A percentile compares a stretch with the other conserved stretches of the same genome.
phyloP scores from a whole-genome alignment of 1,140 invertebrate genomes.

The Aphaenogaster rudis region DNA sequence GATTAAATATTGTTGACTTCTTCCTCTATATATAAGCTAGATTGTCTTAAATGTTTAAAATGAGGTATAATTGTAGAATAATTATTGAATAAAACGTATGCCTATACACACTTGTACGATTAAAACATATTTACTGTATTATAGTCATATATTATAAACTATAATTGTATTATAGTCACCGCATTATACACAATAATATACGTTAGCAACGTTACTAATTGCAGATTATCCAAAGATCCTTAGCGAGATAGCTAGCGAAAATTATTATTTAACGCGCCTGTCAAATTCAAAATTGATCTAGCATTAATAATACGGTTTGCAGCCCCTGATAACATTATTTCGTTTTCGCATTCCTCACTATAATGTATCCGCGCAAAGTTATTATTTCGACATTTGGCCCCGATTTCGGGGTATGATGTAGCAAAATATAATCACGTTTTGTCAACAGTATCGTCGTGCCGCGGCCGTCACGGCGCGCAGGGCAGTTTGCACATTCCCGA shows the following conservation, averaged over 20 bases:
- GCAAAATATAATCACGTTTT: conserved; percentile 54
- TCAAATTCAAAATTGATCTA: conserved; percentile 49
- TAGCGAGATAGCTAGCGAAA: background rate
- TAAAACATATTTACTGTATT: background rate
- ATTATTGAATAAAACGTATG: background rate
- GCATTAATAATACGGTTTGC: conserved; percentile 30
- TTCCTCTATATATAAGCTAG: background rate
- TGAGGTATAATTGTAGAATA: background rate
- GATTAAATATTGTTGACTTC: background rate
- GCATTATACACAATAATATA: background rate
- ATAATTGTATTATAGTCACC: background rate
- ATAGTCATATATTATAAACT: too few relatives aligned
- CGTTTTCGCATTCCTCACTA: conserved; percentile 36
- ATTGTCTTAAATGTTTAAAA: background rate
- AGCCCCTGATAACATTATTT: conserved; percentile 47
- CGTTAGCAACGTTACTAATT: conserved; percentile 8
- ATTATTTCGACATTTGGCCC: conserved; percentile 47
- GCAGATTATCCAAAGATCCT: conserved; percentile 8
- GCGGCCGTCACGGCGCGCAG: background rate
- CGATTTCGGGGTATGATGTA: conserved; percentile 34
- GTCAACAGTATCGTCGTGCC: conserved; percentile 35
- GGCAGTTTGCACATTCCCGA: conserved; percentile 7
- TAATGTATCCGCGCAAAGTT: conserved; percentile 30
- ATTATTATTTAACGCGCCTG: conserved; percentile 13
- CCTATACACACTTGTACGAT: background rate